Conservation (phyloP, 1,140 invertebrate genomes). For the Cherax destructor region DNA sequence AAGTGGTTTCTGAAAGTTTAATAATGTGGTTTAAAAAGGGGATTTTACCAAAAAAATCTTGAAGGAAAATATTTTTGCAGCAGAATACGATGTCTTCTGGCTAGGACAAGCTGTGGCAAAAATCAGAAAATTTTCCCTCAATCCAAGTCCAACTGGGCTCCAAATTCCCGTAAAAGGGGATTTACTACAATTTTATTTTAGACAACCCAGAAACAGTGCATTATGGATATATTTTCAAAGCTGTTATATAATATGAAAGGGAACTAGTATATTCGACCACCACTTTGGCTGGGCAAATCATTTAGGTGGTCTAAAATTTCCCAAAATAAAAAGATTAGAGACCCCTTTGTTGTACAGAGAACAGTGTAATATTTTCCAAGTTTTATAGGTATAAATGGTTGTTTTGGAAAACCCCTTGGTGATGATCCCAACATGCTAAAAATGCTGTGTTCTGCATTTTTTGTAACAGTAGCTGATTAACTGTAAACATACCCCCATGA, state of each 20-base stretch:
- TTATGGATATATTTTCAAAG: slow-evolving; percentile 62
- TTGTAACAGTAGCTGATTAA: slow-evolving; percentile 60
- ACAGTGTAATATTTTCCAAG: slow-evolving; percentile 59
- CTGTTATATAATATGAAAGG: slow-evolving; percentile 32
- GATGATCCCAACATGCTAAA: slow-evolving; percentile 62
- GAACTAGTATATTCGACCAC: not conserved
- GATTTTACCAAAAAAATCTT: not conserved
- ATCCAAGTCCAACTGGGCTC: slow-evolving; percentile 55
- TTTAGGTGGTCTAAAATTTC: not conserved
- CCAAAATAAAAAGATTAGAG: slow-evolving; percentile 27
- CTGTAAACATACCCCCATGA: slow-evolving; percentile 61
- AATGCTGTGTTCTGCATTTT: slow-evolving; percentile 66
- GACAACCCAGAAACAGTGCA: slow-evolving; percentile 42
- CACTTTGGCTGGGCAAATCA: slow-evolving; percentile 21
- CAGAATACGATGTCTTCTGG: not conserved
- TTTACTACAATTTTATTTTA: slow-evolving; percentile 61
- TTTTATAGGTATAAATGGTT: slow-evolving; percentile 65
- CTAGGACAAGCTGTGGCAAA: not conserved
- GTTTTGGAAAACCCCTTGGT: slow-evolving; percentile 54
- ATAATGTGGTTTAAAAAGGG: not conserved
- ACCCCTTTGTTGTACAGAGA: slow-evolving; percentile 42
- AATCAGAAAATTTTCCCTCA: slow-evolving; percentile 39
- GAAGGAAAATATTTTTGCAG: not conserved
- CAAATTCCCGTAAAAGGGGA: slow-evolving; percentile 47
- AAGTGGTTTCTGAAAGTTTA: not conserved